Evolutionary conservation across 1,140 invertebrate genomes (phyloP), one percentile per base, ranked within the genome.

Genomic region (Gonioctena quinquepunctata): DNA sequence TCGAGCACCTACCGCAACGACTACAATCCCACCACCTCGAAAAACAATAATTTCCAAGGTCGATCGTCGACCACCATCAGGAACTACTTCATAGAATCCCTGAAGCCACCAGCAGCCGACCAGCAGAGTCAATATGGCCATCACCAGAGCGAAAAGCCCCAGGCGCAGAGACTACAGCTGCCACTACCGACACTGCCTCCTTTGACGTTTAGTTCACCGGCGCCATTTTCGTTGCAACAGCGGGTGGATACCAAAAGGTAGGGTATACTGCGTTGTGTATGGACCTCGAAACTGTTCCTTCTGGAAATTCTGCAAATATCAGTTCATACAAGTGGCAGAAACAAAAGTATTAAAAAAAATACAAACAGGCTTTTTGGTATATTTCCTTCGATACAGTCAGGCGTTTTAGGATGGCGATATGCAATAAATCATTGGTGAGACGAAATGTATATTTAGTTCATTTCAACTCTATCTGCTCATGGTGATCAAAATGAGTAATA

Each of bases 171-270:
- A 42, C n/a, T 78, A 1, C 77, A 80, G 67, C 62, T 80, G 19
- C 79, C 79, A 7, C 52, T 80, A 28, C 78, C 80, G 52, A 80
- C 77, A 21, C 54, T 82, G 49, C 76, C 81, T 18, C 76, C 81
- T 16, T 68, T 83, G 25, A 78, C 77, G 0, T 82, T 83, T 60
- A 83, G 81, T 69, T 81, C 81, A 1, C 82, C 82, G 16, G 77
- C 82, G 16, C 82, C 82, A 8, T 83, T 83, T 59, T 72, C 67
- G 50, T 72, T 82, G 21, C 67, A 71, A 25, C 66, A 68, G 50
- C 80, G 80, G 59, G 71, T 79, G 11, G 82, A 82, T 66, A 70
- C 67, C 5, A 83, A 83, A 84, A 68, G 87, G 83, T 66, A 27
- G 2, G n/a, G n/a, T n/a, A n/a, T n/a, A n/a, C n/a, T n/a, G n/a